Conservation (phyloP, 2,888 invertebrate genomes). For the Hirtodrosophila trivittata region DNA sequence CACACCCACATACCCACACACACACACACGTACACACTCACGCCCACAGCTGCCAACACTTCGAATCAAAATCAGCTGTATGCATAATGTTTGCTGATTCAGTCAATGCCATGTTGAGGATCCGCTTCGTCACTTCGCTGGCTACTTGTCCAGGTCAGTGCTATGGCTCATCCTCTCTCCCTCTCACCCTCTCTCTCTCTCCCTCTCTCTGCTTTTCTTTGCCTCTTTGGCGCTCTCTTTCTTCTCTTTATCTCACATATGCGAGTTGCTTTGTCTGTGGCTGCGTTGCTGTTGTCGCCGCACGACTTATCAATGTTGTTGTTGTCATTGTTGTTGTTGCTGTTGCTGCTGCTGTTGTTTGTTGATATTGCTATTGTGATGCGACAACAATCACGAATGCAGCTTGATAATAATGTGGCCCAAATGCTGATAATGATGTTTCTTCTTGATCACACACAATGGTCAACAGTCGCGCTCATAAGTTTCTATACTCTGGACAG, state of each 20-base stretch:
- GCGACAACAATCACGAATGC: conserved; percentile 71
- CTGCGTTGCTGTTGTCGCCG: conserved; percentile 57
- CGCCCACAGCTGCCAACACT: conserved; percentile 26
- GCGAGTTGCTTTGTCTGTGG: conserved; percentile 53
- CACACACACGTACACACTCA: conserved; percentile 1
- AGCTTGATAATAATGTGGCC: conserved; percentile 61
- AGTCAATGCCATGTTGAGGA: conserved; percentile 61
- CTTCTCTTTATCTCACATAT: conserved; percentile 30
- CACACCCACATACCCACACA: not conserved
- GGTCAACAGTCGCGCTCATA: conserved; percentile 28
- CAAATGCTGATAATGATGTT: conserved; percentile 64
- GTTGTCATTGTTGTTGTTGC: conserved; percentile 20
- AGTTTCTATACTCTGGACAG: conserved; percentile 10
- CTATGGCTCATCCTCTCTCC: conserved; percentile 15
- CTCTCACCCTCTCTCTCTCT: not conserved
- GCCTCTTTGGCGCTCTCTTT: not conserved
- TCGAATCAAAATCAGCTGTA: conserved; percentile 68
- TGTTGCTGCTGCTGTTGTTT: conserved; percentile 17
- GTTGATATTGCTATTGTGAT: conserved; percentile 26
- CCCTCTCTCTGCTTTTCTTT: not conserved
- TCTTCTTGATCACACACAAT: conserved; percentile 49
- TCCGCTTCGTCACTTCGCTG: conserved; percentile 62
- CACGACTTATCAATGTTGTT: conserved; percentile 67
- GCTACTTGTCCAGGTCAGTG: conserved; percentile 73
- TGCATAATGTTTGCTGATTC: conserved; percentile 73